A percentile compares a stretch with the other conserved stretches of the same genome.
These are phyloP conservation scores for Beaufortia kweichowensis DNA, from an alignment of 2,113 vertebrate genomes.

Conservation along the genomic window DNA sequence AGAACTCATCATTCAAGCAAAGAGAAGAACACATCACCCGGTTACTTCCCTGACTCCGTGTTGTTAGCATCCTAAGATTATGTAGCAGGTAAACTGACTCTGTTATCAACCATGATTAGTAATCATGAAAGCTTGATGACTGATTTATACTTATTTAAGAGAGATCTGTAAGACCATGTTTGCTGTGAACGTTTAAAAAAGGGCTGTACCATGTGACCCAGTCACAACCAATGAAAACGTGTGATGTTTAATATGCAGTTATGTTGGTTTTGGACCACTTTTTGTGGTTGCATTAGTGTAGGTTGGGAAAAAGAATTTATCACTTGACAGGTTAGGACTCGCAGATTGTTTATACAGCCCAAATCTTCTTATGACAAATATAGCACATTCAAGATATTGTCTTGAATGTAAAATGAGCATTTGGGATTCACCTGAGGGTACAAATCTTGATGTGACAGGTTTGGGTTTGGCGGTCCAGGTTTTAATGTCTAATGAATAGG, in stretches of 20 bases:
- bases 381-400: not conserved
- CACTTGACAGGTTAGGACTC: no score
- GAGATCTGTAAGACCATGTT: not conserved
- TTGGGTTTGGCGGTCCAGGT: not conserved
- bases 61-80: constrained; percentile 38
- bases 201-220: no score
- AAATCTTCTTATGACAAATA: not conserved
- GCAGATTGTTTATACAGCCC: not conserved
- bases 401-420: constrained; percentile 12
- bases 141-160: not conserved
- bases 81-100: not conserved
- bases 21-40: constrained; percentile 60
- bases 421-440: not conserved
- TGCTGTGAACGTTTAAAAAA: not conserved
- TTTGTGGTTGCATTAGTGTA: no score
- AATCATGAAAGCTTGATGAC: not conserved
- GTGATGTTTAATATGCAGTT: no score
- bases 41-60: constrained; percentile 37
- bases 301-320: no score
- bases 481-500: not conserved
- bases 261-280: no score
- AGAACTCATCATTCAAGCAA: constrained; percentile 76
- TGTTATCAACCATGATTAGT: not conserved
- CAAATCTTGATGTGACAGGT: not conserved
- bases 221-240: no score